phyloP scores from a whole-genome alignment of 2,113 vertebrate genomes.

The Semicossyphus pulcher region DNA sequence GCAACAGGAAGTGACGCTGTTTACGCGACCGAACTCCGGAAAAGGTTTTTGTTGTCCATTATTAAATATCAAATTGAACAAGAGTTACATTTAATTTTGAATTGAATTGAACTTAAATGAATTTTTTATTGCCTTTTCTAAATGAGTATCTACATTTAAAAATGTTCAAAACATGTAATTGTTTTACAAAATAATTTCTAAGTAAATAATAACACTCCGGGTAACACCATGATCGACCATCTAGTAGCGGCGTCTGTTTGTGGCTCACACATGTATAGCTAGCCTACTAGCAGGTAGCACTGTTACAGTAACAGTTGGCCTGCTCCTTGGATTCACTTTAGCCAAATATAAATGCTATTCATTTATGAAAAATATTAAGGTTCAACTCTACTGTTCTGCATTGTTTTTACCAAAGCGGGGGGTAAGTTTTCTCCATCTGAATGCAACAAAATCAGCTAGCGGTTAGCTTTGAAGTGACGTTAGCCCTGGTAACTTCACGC shows the following conservation, averaged over 20 bases:
- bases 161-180: background rate
- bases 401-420: background rate
- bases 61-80: background rate
- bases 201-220: slow-evolving; percentile 27
- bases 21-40: slow-evolving; percentile 45
- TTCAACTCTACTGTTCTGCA: no score
- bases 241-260: slow-evolving; percentile 37
- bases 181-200: background rate
- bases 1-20: slow-evolving; percentile 76
- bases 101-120: no score
- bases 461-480: slow-evolving; percentile 12
- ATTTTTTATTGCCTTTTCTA: no score
- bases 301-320: background rate
- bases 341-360: background rate
- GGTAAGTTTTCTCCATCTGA: slow-evolving; percentile 33
- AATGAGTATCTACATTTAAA: no score
- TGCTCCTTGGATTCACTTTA: background rate
- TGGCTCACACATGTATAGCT: slow-evolving; percentile 61
- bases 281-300: slow-evolving; percentile 40
- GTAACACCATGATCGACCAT: slow-evolving; percentile 51
- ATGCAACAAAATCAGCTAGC: background rate
- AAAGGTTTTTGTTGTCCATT: slow-evolving; percentile 36
- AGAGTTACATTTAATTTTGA: no score
- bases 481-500: background rate
- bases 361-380: no score